These are phyloP conservation scores for Sympetrum striolatum DNA, from an alignment of 2,888 invertebrate species.

Conservation along the genomic window DNA sequence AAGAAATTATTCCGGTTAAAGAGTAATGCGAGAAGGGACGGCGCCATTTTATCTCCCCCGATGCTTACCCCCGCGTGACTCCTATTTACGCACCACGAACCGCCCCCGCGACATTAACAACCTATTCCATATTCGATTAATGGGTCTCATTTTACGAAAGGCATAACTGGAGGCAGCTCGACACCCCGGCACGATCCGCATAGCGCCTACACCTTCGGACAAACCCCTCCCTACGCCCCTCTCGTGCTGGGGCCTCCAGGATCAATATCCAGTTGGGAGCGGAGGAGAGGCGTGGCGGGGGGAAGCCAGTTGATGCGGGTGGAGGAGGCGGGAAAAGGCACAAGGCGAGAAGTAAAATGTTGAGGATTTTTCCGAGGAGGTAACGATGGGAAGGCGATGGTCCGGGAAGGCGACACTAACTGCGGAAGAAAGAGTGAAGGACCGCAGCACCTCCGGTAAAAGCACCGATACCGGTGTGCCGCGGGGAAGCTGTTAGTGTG, in stretches of 20 bases:
- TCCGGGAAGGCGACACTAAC: no score
- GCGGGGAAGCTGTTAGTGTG: no score
- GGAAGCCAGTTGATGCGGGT: neutral
- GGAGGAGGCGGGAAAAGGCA: constrained; percentile 11
- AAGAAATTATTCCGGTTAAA: neutral
- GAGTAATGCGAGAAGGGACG: neutral
- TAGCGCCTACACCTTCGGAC: neutral
- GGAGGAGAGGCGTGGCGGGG: neutral
- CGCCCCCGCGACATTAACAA: neutral
- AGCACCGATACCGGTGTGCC: no score
- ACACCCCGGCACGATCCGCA: neutral
- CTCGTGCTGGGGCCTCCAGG: constrained; percentile 16
- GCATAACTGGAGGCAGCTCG: neutral
- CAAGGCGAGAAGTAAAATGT: neutral
- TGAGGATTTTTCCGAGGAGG: neutral
- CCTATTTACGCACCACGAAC: neutral
- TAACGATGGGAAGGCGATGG: neutral
- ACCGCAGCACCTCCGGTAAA: no score
- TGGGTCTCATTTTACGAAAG: neutral
- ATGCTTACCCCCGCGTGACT: neutral
- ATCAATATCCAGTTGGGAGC: constrained; percentile 25
- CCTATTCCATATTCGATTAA: neutral
- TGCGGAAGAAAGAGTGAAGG: neutral
- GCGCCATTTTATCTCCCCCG: neutral
- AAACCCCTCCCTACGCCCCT: neutral